Base-by-base conservation (phyloP, 2,888 invertebrate species). In the Graphium colonna region DNA sequence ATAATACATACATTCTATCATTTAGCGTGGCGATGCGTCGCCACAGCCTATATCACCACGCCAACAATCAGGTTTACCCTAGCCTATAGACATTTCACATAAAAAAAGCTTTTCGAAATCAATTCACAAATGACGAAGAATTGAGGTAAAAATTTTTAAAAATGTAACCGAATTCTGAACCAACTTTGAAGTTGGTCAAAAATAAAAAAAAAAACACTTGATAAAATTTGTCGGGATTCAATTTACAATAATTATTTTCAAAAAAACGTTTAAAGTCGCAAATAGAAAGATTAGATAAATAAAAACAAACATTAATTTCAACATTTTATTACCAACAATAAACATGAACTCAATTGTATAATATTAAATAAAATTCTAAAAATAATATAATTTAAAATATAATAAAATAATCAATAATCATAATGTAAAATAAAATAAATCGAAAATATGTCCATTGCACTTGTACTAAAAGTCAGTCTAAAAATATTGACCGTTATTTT, bases 281-380 rank as follows among this genome's bases (percentile, higher is more conserved):
- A n/a, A 42, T 43, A 3, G 1, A 1, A 33, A 33, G n/a, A n/a
- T n/a, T n/a, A 33, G n/a, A 5, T 33, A 33, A 47, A 47, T 40
- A 21, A 50, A 54, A 54, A 33, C n/a, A 9, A 17, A 33, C 10
- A 28, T 42, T 49, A 13, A 54, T 33, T 15, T 33, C 54, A 50
- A 55, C 50, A 45, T 50, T 54, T 54, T 55, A 55, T 50, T 55
- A 50, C 33, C 50, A 50, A 55, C 50, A 55, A 45, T 50, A 10
- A 50, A 55, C 21, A 45, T 48, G 12, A 46, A 31, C 39, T 39
- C 16, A 48, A 33, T 26, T 45, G 33, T 49, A 49, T 42, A 52
- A 52, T 5, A 41, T 42, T 4, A 31, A 41, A 21, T 52, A 47
- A 43, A 38, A 21, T 21, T 21, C 21, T 41, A 46, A 39, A 43